phyloP scores from a whole-genome alignment of 1,140 invertebrate genomes.

The Elysia chlorotica region DNA sequence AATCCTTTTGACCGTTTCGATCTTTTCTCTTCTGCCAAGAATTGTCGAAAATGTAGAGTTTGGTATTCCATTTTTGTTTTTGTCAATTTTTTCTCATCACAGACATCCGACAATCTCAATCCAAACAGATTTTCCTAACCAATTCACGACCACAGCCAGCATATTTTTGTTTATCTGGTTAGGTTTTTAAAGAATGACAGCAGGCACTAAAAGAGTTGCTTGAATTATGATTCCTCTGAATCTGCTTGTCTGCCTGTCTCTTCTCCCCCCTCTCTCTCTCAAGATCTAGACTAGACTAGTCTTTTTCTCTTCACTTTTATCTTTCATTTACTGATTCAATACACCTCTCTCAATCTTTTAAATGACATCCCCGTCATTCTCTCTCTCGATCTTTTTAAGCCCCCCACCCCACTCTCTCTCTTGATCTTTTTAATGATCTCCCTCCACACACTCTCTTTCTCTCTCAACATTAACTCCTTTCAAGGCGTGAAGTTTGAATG shows the following conservation, averaged over 20 bases:
- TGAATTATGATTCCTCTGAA: background rate
- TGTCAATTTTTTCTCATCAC: too few relatives aligned
- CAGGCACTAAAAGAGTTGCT: background rate
- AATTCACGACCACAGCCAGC: too few relatives aligned
- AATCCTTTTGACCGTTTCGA: too few relatives aligned
- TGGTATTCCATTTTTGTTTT: too few relatives aligned
- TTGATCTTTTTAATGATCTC: background rate
- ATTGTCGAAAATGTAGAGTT: too few relatives aligned
- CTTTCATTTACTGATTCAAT: background rate
- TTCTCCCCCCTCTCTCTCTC: background rate
- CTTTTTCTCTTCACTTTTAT: background rate
- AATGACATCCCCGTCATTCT: background rate
- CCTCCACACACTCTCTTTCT: background rate
- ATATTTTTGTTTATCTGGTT: too few relatives aligned
- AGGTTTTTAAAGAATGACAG: conserved; percentile 1
- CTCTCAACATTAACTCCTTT: background rate
- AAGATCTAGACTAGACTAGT: background rate
- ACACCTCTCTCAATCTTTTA: background rate
- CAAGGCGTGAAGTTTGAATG: too few relatives aligned
- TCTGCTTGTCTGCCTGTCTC: background rate
- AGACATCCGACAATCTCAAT: too few relatives aligned
- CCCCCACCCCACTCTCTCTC: background rate
- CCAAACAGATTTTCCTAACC: too few relatives aligned
- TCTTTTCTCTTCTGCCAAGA: too few relatives aligned
- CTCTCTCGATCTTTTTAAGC: background rate